phyloP scores from a whole-genome alignment of 1,140 invertebrate species.

The Apis cerana region DNA sequence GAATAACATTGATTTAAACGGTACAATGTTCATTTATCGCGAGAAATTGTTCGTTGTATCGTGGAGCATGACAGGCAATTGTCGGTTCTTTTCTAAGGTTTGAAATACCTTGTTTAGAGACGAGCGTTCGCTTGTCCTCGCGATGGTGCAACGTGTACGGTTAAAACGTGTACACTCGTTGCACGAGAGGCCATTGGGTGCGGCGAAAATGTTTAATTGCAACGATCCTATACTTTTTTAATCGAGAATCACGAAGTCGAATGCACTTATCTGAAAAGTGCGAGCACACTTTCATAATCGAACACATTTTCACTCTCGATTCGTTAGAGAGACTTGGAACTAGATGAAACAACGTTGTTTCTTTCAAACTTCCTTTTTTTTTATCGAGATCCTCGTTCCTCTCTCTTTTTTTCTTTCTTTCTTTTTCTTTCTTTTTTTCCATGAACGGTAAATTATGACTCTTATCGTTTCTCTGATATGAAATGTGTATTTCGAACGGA shows the following conservation, averaged over 20 bases:
- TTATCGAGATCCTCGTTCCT: not conserved
- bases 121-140: not conserved
- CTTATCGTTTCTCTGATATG: not conserved
- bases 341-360: too few relatives aligned
- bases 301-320: too few relatives aligned
- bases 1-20: not conserved
- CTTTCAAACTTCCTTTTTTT: not conserved
- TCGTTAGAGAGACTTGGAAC: too few relatives aligned
- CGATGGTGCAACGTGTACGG: not conserved
- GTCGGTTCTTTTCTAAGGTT: not conserved
- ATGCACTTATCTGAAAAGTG: constrained; percentile 17
- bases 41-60: not conserved
- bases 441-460: not conserved
- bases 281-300: too few relatives aligned
- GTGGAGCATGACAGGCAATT: not conserved
- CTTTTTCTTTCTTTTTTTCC: too few relatives aligned
- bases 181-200: constrained; percentile 5
- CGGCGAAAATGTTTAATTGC: constrained; percentile 19
- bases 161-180: not conserved
- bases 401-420: not conserved
- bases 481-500: not conserved
- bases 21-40: not conserved
- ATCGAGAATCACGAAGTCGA: constrained; percentile 14
- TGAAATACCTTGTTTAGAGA: not conserved
- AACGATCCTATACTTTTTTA: not conserved